Conservation (phyloP, 2,888 invertebrate genomes). For the Anticlea derivata region DNA sequence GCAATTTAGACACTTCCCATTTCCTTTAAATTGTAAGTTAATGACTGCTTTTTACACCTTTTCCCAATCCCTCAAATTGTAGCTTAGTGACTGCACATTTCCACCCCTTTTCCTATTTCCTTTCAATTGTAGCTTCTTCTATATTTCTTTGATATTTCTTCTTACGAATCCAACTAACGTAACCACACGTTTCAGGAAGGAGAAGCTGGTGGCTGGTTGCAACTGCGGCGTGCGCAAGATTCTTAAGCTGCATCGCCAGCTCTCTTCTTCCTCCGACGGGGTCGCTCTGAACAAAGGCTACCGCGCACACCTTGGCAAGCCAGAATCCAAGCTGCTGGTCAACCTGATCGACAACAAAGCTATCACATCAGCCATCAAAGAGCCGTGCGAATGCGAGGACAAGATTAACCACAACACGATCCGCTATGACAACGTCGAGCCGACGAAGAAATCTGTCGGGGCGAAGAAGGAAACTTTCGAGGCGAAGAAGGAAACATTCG, state of each 20-base stretch:
- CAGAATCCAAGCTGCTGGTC: conserved; percentile 48
- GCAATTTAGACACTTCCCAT: too few species aligned
- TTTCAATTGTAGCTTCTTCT: too few species aligned
- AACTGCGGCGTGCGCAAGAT: conserved; percentile 61
- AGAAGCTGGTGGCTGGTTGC: conserved; percentile 59
- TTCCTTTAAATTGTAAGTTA: too few species aligned
- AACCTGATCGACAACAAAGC: conserved; percentile 44
- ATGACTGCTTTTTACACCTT: too few species aligned
- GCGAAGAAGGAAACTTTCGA: conserved; percentile 42
- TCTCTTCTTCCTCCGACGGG: conserved; percentile 69
- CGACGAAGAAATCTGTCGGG: conserved; percentile 42
- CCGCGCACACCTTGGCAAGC: conserved; percentile 39
- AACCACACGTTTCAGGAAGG: conserved; percentile 46
- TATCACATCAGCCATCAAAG: conserved; percentile 40
- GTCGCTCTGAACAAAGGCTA: conserved; percentile 20
- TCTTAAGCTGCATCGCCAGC: conserved; percentile 56
- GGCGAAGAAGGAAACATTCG: too few species aligned
- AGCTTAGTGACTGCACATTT: too few species aligned
- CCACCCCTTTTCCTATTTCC: too few species aligned
- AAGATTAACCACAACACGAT: conserved; percentile 47
- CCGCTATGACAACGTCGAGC: conserved; percentile 39
- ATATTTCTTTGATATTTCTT: too few species aligned
- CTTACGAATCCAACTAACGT: not conserved
- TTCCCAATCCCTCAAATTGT: too few species aligned
- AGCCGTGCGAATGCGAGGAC: conserved; percentile 36